Evolutionary conservation across 2,888 invertebrate genomes (phyloP), one percentile per base, ranked within the genome.

Genomic region (Mycalesis mineus): DNA sequence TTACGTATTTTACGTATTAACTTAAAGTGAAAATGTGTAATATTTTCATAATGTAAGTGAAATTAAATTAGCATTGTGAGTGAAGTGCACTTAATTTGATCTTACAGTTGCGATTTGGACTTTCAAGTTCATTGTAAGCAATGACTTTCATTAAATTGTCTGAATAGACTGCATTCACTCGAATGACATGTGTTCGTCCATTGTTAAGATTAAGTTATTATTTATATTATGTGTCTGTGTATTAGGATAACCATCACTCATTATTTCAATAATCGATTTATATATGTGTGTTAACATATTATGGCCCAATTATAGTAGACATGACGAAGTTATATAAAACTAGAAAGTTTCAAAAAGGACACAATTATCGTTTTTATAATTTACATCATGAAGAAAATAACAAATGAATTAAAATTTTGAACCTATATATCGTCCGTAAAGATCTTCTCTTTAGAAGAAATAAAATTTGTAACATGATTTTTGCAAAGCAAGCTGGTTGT

Each of bases 181-280:
- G 85, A 88, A 87, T 87, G 85, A 83, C 78, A 83, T 85, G 86
- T 89, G 89, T 89, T 89, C 88, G 88, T 89, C 89, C 88, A 88
- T 84, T 85, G 74, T 78, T 77, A 80, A 83, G 77, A 79, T 74
- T 76, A 74, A 78, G 22, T 22, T 77, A 82, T 84, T 77, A 80
- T 83, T 80, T 84, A 80, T 83, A 82, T 82, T 22, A n/a, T n/a
- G 80, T 73, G 74, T 83, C 85, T 82, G 77, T 82, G 75, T 80
- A 75, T 69, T 84, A 81, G 78, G 67, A 70, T 66, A 63, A 56
- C 56, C 45, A 44, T 45, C 44, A 51, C 7, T 40, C 31, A 33
- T 52, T 17, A 52, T 52, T 52, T 52, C 42, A 42, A 9, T 11
- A 39, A 36, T 36, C 11, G 31, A 57, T 11, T 54, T 54, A 52